Conservation (phyloP, 2,797 vertebrate genomes). For the Lemur catta region DNA sequence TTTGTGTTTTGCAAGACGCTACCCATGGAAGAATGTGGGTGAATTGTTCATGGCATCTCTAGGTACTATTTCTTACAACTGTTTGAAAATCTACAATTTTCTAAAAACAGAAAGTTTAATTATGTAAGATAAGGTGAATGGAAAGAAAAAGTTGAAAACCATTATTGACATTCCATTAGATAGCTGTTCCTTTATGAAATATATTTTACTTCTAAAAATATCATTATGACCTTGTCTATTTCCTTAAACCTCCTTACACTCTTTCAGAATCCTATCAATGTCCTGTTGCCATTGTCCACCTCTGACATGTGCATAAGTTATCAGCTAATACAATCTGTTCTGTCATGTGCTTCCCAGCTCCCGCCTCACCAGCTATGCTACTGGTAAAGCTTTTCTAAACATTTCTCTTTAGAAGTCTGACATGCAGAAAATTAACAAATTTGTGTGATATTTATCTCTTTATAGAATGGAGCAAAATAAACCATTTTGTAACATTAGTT, state of each 20-base stretch:
- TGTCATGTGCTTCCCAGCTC: not conserved
- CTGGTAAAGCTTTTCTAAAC: not conserved
- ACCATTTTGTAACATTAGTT: not conserved
- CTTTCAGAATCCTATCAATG: not conserved
- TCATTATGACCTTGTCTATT: not conserved
- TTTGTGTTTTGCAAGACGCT: not conserved
- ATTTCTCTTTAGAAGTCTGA: conserved; percentile 1
- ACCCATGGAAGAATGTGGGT: not conserved
- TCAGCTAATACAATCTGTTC: not conserved
- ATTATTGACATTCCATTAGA: not conserved
- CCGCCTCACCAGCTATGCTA: not conserved
- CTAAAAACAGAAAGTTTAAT: not conserved
- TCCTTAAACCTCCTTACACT: not conserved
- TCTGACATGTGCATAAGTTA: not conserved
- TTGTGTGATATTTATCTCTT: not conserved
- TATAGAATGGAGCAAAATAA: not conserved
- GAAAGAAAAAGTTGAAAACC: not conserved
- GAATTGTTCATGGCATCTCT: not conserved
- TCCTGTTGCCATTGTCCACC: not conserved
- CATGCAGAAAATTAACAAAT: conserved; percentile 37
- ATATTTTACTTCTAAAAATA: not conserved
- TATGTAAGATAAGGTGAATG: not conserved
- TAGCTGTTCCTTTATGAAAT: not conserved
- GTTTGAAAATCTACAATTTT: not conserved
- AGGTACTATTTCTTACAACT: not conserved